Percentiles rank a stretch among this genome's conserved stretches.
Evolutionary conservation across 1,140 invertebrate species (phyloP).

Genomic region (Sinonovacula constricta): DNA sequence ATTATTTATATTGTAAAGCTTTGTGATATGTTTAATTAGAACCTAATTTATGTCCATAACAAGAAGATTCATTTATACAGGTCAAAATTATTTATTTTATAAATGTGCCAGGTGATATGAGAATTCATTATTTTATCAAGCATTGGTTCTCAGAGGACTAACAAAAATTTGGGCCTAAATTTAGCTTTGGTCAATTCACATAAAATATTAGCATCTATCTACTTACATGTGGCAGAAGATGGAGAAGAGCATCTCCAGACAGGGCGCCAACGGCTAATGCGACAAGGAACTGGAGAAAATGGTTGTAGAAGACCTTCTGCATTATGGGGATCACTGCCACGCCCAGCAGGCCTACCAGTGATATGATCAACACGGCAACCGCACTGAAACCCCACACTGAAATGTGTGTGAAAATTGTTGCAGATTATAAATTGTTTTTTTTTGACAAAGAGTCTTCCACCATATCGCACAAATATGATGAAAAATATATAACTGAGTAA

Average conservation of each 20-base stretch:
- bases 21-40: no score
- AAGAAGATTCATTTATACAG: no score
- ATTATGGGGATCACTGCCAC: conserved; percentile 92
- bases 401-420: no score
- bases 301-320: conserved; percentile 93
- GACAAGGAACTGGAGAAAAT: conserved; percentile 93
- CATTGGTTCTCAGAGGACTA: no score
- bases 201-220: no score
- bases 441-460: background rate
- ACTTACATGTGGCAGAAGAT: conserved; percentile 92
- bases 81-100: no score
- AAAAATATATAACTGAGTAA: background rate
- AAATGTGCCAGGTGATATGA: no score
- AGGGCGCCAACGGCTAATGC: conserved; percentile 94
- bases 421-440: conserved; percentile 1
- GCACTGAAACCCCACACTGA: conserved; percentile 88
- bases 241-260: conserved; percentile 93
- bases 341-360: conserved; percentile 88
- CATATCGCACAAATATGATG: background rate
- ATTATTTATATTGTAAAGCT: no score
- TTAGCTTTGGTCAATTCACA: no score
- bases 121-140: no score
- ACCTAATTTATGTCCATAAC: no score
- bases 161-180: no score
- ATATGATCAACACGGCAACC: conserved; percentile 89